These are phyloP conservation scores for Trogon surrucura DNA, from an alignment of 2,113 vertebrate species.

Conservation along the genomic window DNA sequence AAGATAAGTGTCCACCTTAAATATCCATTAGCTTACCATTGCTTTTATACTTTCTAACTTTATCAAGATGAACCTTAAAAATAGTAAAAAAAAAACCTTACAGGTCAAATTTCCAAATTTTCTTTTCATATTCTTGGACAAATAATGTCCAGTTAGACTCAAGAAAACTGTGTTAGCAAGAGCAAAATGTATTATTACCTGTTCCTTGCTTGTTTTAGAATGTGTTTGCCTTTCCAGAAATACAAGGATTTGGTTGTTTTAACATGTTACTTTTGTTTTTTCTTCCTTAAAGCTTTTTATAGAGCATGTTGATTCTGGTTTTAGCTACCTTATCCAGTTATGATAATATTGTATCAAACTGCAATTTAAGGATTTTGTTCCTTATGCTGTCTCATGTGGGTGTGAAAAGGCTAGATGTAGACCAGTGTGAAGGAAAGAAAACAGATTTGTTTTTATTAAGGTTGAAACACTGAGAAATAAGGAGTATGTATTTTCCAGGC, in stretches of 20 bases:
- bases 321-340: not conserved
- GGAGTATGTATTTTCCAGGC: not conserved
- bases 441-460: not conserved
- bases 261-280: not conserved
- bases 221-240: not conserved
- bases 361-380: not conserved
- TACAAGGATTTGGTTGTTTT: not conserved
- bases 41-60: not conserved
- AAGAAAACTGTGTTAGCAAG: not conserved
- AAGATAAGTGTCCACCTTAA: not conserved
- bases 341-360: not conserved
- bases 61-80: not conserved
- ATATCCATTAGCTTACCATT: not conserved
- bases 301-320: not conserved
- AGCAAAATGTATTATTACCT: not conserved
- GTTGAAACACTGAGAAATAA: not conserved
- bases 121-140: not conserved
- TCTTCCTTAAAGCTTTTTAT: not conserved
- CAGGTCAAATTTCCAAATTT: not conserved
- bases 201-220: not conserved
- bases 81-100: not conserved
- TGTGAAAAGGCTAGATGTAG: not conserved
- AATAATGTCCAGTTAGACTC: not conserved
- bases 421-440: not conserved
- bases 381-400: not conserved